These are phyloP conservation scores for Pelmatolapia mariae DNA, from an alignment of 2,113 vertebrate species.

Conservation along the genomic window DNA sequence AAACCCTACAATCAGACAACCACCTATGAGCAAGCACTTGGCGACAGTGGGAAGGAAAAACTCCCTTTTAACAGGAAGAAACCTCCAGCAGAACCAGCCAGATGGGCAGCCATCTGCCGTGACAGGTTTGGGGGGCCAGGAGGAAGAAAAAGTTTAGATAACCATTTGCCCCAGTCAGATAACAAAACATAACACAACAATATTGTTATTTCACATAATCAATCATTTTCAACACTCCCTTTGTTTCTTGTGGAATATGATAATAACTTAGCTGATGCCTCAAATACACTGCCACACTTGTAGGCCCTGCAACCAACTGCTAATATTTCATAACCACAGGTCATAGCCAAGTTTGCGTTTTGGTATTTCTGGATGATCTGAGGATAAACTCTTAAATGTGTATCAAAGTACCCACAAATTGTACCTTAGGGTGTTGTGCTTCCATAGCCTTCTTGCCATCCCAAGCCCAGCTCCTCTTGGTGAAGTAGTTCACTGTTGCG, in stretches of 20 bases:
- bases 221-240: not conserved
- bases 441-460: constrained; percentile 94
- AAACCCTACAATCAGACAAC: too few relatives aligned
- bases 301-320: not conserved
- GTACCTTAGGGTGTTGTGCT: constrained; percentile 91
- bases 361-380: not conserved
- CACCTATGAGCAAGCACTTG: too few relatives aligned
- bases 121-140: too few relatives aligned
- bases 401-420: not conserved
- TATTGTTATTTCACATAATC: not conserved
- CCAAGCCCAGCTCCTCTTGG: constrained; percentile 98
- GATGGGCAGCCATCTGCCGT: too few relatives aligned
- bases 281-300: not conserved
- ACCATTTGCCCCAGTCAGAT: not conserved
- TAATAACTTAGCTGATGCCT: not conserved
- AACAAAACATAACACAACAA: not conserved
- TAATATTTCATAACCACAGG: not conserved
- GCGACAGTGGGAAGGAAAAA: too few relatives aligned
- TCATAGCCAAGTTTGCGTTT: not conserved
- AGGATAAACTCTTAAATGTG: not conserved
- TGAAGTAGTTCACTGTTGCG: constrained; percentile 97
- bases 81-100: too few relatives aligned
- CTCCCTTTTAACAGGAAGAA: too few relatives aligned
- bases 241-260: not conserved
- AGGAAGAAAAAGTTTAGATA: not conserved